These are phyloP conservation scores for Tetheella fluctuosa DNA, from an alignment of 2,888 invertebrate genomes.

Conservation along the genomic window DNA sequence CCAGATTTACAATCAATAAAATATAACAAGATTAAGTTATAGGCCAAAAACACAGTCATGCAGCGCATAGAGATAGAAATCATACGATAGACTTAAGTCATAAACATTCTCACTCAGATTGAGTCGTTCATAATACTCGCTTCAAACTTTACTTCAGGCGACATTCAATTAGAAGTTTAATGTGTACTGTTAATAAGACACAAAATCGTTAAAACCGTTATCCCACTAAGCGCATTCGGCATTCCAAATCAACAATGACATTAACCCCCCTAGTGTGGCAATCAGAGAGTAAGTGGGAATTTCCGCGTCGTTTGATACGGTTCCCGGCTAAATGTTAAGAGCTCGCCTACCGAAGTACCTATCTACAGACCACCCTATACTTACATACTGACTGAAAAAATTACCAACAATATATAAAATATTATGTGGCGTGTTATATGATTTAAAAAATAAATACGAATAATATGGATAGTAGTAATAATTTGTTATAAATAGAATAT, in stretches of 20 bases:
- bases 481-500: too few species aligned
- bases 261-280: constrained; percentile 82
- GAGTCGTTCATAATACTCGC: constrained; percentile 7
- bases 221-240: constrained; percentile 74
- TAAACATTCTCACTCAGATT: constrained; percentile 12
- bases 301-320: constrained; percentile 81
- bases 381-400: constrained; percentile 47
- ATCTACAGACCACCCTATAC: constrained; percentile 48
- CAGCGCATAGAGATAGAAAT: constrained; percentile 1
- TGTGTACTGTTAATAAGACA: constrained; percentile 41
- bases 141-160: constrained; percentile 4
- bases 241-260: constrained; percentile 80
- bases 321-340: constrained; percentile 80
- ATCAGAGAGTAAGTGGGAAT: constrained; percentile 82
- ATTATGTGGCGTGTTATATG: too few species aligned
- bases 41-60: background rate
- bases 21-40: background rate
- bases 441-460: too few species aligned
- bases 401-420: constrained; percentile 20
- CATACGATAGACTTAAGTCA: constrained; percentile 1
- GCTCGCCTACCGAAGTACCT: constrained; percentile 57
- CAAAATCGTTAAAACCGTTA: constrained; percentile 56
- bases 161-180: constrained; percentile 41
- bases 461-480: too few species aligned
- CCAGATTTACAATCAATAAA: background rate